Evolutionary conservation across 2,113 vertebrate species (phyloP), one percentile per base, ranked within the genome.

Genomic region (Neotragus pygmaeus): DNA sequence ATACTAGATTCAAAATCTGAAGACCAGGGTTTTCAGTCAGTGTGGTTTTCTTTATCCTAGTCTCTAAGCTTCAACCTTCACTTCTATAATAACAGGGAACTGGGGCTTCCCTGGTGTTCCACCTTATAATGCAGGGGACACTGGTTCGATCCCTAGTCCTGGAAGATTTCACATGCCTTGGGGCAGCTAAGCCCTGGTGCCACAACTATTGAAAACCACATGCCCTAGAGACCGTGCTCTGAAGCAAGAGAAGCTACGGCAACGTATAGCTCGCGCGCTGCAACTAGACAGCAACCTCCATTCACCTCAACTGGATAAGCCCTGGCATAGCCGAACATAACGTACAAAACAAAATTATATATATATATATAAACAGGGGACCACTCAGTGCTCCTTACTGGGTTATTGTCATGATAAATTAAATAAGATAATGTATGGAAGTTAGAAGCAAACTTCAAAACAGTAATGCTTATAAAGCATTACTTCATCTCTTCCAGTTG

Each of bases 251-350:
- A 75, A 43, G 39, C 39, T 27, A 25, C 70, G 3, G 12, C 70
- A 75, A 15, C 27, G 23, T 14, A 43, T 6, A 75, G 70, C 39
- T 43, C 3, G 1, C 0, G 3, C 0, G 3, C 70, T 43, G 39
- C 70, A 27, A 43, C 70, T 15, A 27, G 70, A 75, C 5, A 75
- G 23, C 3, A 43, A 27, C 39, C 21, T 43, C 39, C 23, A 27
- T 7, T 27, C 70, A 43, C 39, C 21, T 43, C 70, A 75, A 43
- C 23, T 43, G 15, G 23, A 75, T 13, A 43, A 43, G 12, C 39
- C 70, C 39, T 75, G 39, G 27, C 39, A 43, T 7, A 4, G 70
- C 39, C 3, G 6, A 75, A 43, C 25, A 75, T 43, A 27, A 27
- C 0, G 1, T 43, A 75, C 23, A 75, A 75, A 75, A 75, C 6